Evolutionary conservation across 2,113 vertebrate species (phyloP).

Genomic region (Stomatorhinus ivindoensis): DNA sequence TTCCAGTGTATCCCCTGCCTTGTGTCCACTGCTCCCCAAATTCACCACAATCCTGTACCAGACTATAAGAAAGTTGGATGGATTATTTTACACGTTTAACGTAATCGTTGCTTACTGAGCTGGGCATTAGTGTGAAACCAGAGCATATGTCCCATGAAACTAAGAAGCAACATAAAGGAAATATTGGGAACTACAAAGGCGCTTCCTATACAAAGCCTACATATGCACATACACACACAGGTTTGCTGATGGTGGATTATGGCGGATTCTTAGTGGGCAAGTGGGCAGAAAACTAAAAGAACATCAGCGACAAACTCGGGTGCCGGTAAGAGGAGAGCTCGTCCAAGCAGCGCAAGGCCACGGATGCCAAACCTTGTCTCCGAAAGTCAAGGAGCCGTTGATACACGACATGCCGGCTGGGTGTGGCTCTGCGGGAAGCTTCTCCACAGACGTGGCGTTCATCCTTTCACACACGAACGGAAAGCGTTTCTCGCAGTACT

Average conservation of each 20-base stretch:
- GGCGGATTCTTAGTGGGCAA: background rate
- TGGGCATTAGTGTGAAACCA: background rate
- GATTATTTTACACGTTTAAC: background rate
- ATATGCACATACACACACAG: background rate
- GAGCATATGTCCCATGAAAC: background rate
- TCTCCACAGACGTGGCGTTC: conserved; percentile 75
- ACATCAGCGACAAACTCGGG: background rate
- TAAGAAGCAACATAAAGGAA: background rate
- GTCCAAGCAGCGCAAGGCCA: background rate
- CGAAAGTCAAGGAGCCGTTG: conserved; percentile 57
- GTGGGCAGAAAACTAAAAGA: background rate
- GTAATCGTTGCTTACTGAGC: background rate
- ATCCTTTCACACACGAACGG: conserved; percentile 83
- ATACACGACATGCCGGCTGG: conserved; percentile 55
- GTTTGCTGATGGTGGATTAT: background rate
- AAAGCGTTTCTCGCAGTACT: conserved; percentile 42
- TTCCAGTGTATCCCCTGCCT: background rate
- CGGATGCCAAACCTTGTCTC: conserved; percentile 71
- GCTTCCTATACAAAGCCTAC: background rate
- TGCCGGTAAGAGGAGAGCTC: background rate
- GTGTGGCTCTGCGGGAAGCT: conserved; percentile 51
- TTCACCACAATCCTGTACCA: background rate
- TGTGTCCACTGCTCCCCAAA: background rate
- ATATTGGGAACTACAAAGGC: background rate
- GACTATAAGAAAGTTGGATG: background rate